Base-by-base conservation (phyloP, 92 coral and sea anemone genomes). In the Pocillopora grandis region DNA sequence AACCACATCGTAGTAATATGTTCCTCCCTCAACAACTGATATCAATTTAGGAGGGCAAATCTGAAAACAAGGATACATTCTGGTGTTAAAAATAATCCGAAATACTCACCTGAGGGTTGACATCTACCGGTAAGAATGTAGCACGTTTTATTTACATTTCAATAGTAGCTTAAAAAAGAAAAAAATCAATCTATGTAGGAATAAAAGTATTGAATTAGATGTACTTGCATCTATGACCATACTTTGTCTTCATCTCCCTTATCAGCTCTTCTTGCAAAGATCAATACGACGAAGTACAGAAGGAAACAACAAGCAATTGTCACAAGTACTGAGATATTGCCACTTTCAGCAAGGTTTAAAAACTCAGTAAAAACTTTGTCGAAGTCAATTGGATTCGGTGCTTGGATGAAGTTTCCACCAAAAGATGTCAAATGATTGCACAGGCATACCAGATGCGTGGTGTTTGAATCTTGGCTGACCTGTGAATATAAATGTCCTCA, bases 311-410 rank as follows among this genome's bases (percentile, higher is more conserved):
- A 71, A 5, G 71, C 57, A 62, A 87, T 87, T 7, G 90, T 87
- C 75, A 81, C 90, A 68, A 87, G 59, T n/a, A 87, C 90, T 55
- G 90, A 78, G 21, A 82, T 72, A 36, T 87, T 87, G 55, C 90
- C 87, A 59, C 72, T 87, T 37, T 87, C 83, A 31, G 70, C 66
- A 14, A 87, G 87, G 56, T 60, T 55, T n/a, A 72, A 27, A 70
- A 87, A 58, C 72, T 76, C 90, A 12, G 78, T 31, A 14, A 87
- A 59, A 14, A 87, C 87, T 63, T 72, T 86, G 85, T 86, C 86
- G 61, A 86, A 86, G 79, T 86, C 80, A 60, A 86, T 86, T 2
- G 89, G 89, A 62, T 86, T 86, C 2, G 89, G 86, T 19, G 89
- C 85, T 66, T 76, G 84, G 14, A 86, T 66, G 59, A 86, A 74